These are phyloP conservation scores for Phoenoteleia sp. DNA, from an alignment of 2,888 invertebrate species.

Conservation along the genomic window DNA sequence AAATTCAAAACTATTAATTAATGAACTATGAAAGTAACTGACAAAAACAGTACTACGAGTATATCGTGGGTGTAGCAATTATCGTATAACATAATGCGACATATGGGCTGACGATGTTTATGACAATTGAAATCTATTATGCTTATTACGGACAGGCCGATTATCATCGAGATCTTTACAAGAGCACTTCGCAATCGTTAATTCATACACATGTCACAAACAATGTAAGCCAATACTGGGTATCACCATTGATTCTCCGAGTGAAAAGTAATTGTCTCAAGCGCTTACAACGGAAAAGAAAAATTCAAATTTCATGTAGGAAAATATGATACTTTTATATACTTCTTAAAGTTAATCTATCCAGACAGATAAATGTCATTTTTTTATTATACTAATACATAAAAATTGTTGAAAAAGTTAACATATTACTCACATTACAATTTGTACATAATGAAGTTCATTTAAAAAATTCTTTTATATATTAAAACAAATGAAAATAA, in stretches of 20 bases:
- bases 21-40: neutral
- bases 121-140: slow-evolving; percentile 62
- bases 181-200: slow-evolving; percentile 37
- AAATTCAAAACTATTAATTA: too few species aligned
- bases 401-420: too few species aligned
- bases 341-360: too few species aligned
- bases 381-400: too few species aligned
- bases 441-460: too few species aligned
- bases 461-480: too few species aligned
- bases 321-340: too few species aligned
- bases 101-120: slow-evolving; percentile 43
- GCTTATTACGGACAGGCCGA: slow-evolving; percentile 52
- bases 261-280: slow-evolving; percentile 38
- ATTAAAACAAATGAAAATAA: too few species aligned
- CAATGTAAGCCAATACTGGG: slow-evolving; percentile 48
- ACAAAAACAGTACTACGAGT: slow-evolving; percentile 10
- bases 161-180: slow-evolving; percentile 38
- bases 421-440: too few species aligned
- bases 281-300: too few species aligned
- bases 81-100: slow-evolving; percentile 52
- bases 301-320: too few species aligned
- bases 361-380: too few species aligned
- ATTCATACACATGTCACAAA: slow-evolving; percentile 40
- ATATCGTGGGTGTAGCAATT: slow-evolving; percentile 45
- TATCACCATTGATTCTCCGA: slow-evolving; percentile 25